Evolutionary conservation across 2,113 vertebrate genomes (phyloP).

Genomic region (Odocoileus hemionus): DNA sequence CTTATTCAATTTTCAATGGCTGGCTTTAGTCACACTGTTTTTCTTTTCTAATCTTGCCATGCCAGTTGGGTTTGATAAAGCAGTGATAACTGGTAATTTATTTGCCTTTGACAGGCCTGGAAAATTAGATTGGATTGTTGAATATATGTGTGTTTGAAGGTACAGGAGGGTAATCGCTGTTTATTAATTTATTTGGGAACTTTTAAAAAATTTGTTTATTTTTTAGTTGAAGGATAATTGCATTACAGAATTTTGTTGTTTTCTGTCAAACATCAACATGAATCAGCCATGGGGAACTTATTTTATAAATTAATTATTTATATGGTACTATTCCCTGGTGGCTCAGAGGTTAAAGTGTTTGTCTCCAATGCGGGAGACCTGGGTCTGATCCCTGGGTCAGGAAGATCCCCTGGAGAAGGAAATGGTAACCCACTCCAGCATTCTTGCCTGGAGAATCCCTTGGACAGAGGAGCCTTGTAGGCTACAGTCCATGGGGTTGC

Average conservation of each 20-base stretch:
- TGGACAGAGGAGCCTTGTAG: too few species aligned
- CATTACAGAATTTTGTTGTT: not conserved
- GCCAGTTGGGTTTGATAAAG: conserved; percentile 76
- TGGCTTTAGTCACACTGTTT: conserved; percentile 69
- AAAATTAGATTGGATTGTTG: conserved; percentile 66
- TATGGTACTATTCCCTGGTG: not conserved
- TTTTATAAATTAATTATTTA: not conserved
- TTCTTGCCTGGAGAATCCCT: too few species aligned
- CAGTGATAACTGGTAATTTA: conserved; percentile 78
- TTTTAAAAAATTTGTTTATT: not conserved
- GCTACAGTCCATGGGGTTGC: too few species aligned
- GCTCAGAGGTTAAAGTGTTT: too few species aligned
- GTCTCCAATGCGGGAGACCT: too few species aligned
- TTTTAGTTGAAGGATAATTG: not conserved
- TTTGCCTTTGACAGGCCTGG: conserved; percentile 72
- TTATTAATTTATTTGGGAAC: conserved; percentile 39
- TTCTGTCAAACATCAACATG: not conserved
- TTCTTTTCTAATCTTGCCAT: conserved; percentile 74
- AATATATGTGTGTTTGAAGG: not conserved
- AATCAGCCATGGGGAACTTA: not conserved
- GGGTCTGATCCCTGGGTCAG: too few species aligned
- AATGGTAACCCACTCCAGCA: too few species aligned
- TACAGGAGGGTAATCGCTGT: conserved; percentile 31
- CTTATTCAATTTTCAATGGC: conserved; percentile 75
- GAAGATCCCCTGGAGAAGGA: too few species aligned